Conservation (phyloP, 1,140 invertebrate genomes). For the Drosophila suzukii region DNA sequence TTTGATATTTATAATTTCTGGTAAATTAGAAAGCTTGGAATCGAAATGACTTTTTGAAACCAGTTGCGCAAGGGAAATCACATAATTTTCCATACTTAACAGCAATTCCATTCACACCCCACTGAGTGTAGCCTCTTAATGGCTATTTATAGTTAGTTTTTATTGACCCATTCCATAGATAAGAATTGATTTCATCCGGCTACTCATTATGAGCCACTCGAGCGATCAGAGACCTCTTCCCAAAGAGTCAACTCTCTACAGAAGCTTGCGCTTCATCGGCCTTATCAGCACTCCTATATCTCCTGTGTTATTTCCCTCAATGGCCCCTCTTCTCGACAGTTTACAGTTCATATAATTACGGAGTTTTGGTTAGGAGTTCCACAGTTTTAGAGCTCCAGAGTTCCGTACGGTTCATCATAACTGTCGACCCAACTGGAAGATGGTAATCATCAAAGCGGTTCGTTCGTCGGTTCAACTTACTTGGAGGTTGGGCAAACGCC, state of each 20-base stretch:
- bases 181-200: slow-evolving; percentile 47
- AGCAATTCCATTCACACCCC: slow-evolving; percentile 46
- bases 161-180: slow-evolving; percentile 40
- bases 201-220: slow-evolving; percentile 36
- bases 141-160: slow-evolving; percentile 44
- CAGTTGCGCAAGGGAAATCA: slow-evolving; percentile 22
- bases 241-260: slow-evolving; percentile 23
- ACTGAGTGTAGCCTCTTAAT: slow-evolving; percentile 15
- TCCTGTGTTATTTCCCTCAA: slow-evolving; percentile 7
- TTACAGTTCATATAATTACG: slow-evolving; percentile 32
- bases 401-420: slow-evolving; percentile 16
- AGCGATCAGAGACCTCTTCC: slow-evolving; percentile 32
- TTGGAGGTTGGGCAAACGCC: slow-evolving; percentile 3
- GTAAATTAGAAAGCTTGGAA: slow-evolving; percentile 22
- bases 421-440: slow-evolving; percentile 41
- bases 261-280: slow-evolving; percentile 6
- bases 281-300: slow-evolving; percentile 59
- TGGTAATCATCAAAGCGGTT: slow-evolving; percentile 50
- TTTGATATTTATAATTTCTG: neutral
- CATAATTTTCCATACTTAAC: slow-evolving; percentile 15
- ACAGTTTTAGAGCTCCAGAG: neutral
- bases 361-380: slow-evolving; percentile 10
- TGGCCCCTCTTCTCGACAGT: slow-evolving; percentile 5
- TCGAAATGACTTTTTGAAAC: slow-evolving; percentile 12
- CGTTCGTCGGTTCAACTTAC: slow-evolving; percentile 12